Evolutionary conservation across 1,140 invertebrate genomes (phyloP), one percentile per base, ranked within the genome.

Genomic region (Wasmannia auropunctata): DNA sequence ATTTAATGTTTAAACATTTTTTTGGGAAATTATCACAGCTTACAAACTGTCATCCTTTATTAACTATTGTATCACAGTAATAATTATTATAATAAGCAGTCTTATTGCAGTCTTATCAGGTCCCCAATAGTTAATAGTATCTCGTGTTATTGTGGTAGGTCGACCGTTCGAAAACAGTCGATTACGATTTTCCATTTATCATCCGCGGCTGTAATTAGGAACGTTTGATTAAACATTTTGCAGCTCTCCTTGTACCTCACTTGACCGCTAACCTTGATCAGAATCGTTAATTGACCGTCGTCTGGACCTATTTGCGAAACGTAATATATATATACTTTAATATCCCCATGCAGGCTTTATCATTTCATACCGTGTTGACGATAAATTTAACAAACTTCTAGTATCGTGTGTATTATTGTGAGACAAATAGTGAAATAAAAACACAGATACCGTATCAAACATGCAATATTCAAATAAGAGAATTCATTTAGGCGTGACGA

Each of bases 101-200:
- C 14, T 31, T 51, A 75, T 58, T 88, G 10, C 92, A 22, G 7
- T 54, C 19, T 16, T 49, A 54, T 28, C 14, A 54, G n/a, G 2
- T 54, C 2, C 2, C n/a, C 5, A 16, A 51, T 6, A 19, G 1
- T 51, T n/a, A 54, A 54, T 8, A 46, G 3, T 46, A 46, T 46
- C n/a, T 10, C 22, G n/a, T 40, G 6, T 19, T 34, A 31, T 31
- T 34, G 90, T 60, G 91, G 37, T 16, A 88, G 60, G 90, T 97
- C 97, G 96, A 98, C 97, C 89, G 97, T 95, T 91, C 98, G 96
- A 91, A 97, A 98, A 88, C 96, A 97, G 92, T 98, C 98, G 62
- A 97, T 98, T 31, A 97, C 97, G 85, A 98, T 98, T 95, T 98
- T 98, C 98, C 98, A 98, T 93, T 98, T 98, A 81, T 98, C 97